Conservation (phyloP, 2,888 invertebrate species). For the Nycteola revayana region DNA sequence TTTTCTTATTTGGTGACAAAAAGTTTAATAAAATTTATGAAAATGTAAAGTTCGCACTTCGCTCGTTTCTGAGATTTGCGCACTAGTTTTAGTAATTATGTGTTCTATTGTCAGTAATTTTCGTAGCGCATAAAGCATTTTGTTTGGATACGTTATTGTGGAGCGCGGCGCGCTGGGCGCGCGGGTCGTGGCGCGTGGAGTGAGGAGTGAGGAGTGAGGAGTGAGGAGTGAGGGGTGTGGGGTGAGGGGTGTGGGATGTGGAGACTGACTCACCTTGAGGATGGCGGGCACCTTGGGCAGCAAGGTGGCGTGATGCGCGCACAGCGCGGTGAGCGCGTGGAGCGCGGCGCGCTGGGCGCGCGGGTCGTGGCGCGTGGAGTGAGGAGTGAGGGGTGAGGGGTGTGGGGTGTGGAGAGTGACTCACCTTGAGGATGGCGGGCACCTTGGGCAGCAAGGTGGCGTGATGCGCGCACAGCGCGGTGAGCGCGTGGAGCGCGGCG, state of each 20-base stretch:
- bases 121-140: no score
- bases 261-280: slow-evolving; percentile 56
- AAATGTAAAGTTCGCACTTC: no score
- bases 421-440: slow-evolving; percentile 86
- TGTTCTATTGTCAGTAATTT: no score
- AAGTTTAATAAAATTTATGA: no score
- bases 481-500: slow-evolving; percentile 84
- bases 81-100: no score
- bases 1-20: no score
- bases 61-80: no score
- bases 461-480: slow-evolving; percentile 91
- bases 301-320: slow-evolving; percentile 89
- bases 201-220: background rate
- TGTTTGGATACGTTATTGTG: no score
- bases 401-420: slow-evolving; percentile 81
- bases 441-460: slow-evolving; percentile 92
- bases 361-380: slow-evolving; percentile 86
- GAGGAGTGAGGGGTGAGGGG: slow-evolving; percentile 58
- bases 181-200: background rate
- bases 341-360: slow-evolving; percentile 94
- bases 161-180: background rate
- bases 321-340: slow-evolving; percentile 96
- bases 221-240: background rate
- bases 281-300: slow-evolving; percentile 94
- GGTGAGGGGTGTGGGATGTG: background rate